A percentile compares a stretch with the other conserved stretches of the same genome.
phyloP scores from a whole-genome alignment of 92 coral and sea anemone species.

The Epizoanthus fatuus region DNA sequence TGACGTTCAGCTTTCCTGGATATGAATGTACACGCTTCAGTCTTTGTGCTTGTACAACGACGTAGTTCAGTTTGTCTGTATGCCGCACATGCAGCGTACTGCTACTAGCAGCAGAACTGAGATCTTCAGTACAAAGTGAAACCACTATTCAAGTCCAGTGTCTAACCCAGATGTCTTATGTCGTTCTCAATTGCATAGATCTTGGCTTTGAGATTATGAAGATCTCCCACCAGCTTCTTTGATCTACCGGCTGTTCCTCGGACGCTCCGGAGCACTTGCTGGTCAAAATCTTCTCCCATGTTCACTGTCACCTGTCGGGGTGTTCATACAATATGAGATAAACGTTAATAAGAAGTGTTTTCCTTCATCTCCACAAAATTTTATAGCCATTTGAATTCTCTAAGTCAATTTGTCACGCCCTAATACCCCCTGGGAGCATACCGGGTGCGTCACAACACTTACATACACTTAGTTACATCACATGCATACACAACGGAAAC shows the following conservation, averaged over 20 bases:
- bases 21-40: background rate
- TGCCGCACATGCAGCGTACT: background rate
- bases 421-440: no score
- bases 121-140: background rate
- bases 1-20: no score
- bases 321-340: constrained; percentile 1
- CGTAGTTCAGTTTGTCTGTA: no score
- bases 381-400: no score
- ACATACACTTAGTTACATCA: no score
- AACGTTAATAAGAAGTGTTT: background rate
- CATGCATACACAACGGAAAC: no score
- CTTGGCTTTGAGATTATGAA: constrained; percentile 96
- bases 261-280: constrained; percentile 89
- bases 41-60: constrained; percentile 3
- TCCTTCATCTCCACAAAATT: background rate
- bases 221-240: constrained; percentile 96
- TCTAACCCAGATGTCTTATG: constrained; percentile 86
- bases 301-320: constrained; percentile 87
- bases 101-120: no score
- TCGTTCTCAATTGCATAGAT: constrained; percentile 97
- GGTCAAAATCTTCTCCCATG: constrained; percentile 95
- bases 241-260: constrained; percentile 96
- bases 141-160: background rate
- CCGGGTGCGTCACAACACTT: no score
- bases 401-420: no score